Evolutionary conservation across 2,888 invertebrate species (phyloP).

Genomic region (Myopa tessellatipennis): DNA sequence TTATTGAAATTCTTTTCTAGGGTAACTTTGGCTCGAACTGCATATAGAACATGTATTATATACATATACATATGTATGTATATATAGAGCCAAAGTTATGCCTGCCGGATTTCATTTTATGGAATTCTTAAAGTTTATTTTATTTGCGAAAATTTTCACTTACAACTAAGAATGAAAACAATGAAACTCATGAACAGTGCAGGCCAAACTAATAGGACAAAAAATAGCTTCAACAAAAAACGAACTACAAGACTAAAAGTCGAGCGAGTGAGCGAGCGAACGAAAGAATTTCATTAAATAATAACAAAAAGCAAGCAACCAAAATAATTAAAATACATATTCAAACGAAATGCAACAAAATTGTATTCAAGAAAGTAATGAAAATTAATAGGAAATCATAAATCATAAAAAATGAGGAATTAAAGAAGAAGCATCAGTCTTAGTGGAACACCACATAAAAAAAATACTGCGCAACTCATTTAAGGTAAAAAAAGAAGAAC

Average conservation of each 20-base stretch:
- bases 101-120: no score
- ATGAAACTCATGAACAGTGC: no score
- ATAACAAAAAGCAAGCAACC: constrained; percentile 16
- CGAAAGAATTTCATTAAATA: constrained; percentile 13
- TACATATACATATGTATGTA: no score
- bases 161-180: no score
- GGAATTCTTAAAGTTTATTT: no score
- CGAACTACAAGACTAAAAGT: background rate
- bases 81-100: no score
- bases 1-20: no score
- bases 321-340: constrained; percentile 9
- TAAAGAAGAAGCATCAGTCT: constrained; percentile 36
- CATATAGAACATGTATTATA: no score
- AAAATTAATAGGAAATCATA: constrained; percentile 48
- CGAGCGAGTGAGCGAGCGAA: constrained; percentile 40
- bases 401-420: constrained; percentile 45
- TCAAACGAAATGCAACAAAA: background rate
- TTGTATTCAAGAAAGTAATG: constrained; percentile 24
- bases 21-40: no score
- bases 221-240: background rate
- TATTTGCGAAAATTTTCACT: no score
- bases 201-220: no score
- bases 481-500: constrained; percentile 32
- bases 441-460: constrained; percentile 41
- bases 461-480: constrained; percentile 47